These are phyloP conservation scores for Calliopum simillimum DNA, from an alignment of 2,888 invertebrate species.

Conservation along the genomic window DNA sequence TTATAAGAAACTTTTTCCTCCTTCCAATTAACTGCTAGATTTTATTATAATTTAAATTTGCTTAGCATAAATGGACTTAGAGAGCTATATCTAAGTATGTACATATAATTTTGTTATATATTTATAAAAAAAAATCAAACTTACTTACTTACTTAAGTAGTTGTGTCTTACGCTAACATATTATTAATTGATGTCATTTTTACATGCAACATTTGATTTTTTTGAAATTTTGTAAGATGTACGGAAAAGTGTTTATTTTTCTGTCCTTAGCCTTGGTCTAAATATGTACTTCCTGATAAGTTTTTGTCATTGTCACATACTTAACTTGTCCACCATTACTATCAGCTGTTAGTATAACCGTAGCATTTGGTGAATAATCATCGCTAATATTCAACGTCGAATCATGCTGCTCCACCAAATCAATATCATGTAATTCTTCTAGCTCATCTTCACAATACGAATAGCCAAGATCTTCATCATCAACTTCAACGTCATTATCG, in stretches of 20 bases:
- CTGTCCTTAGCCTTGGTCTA: conserved; percentile 40
- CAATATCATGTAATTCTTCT: conserved; percentile 37
- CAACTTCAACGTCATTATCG: conserved; percentile 45
- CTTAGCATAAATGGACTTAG: background rate
- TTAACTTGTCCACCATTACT: conserved; percentile 48
- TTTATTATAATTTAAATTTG: background rate
- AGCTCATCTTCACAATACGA: conserved; percentile 57
- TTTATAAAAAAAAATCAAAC: too few relatives aligned
- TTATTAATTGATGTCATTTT: conserved; percentile 28
- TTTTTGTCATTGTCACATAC: conserved; percentile 55
- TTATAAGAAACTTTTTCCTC: too few relatives aligned
- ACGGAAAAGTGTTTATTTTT: too few relatives aligned
- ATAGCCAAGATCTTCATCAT: conserved; percentile 59
- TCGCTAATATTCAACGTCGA: conserved; percentile 31
- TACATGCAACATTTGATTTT: conserved; percentile 21
- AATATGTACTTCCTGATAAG: conserved; percentile 58
- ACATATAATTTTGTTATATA: conserved; percentile 41
- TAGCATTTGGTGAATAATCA: conserved; percentile 49
- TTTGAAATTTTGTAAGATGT: background rate
- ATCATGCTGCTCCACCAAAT: conserved; percentile 33
- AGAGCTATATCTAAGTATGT: conserved; percentile 39
- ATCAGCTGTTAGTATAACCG: conserved; percentile 43
- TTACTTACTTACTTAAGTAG: too few relatives aligned
- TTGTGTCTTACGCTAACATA: too few relatives aligned
- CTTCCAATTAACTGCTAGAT: too few relatives aligned